Evolutionary conservation across 2,888 invertebrate genomes (phyloP), one percentile per base, ranked within the genome.

Genomic region (Drosophila mulleri): DNA sequence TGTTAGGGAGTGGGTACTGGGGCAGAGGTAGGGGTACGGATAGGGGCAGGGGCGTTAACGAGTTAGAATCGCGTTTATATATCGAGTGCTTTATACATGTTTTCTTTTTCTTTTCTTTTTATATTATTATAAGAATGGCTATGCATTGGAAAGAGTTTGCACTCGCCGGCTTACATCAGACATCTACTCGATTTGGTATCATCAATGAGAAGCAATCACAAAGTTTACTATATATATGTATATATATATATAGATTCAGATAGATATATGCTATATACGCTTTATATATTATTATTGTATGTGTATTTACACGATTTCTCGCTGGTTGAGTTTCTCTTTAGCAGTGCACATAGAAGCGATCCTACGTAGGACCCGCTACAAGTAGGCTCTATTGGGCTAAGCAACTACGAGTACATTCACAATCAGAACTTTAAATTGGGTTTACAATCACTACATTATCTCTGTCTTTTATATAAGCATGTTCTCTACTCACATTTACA

Each of bases 121-220:
- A 2, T 23, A 7, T 3, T 18, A 39, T 41, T 47, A 37, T 37
- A 26, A 26, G 47, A 16, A 12, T 47, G 47, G 47, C 47, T 69
- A 53, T 73, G 71, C 72, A 47, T 47, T 16, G 47, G 76, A 73
- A 71, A 66, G 66, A 37, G 57, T 20, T 44, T 48, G n/a, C 57
- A 83, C 69, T 64, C 57, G 60, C 72, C 52, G 54, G 66, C 72
- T 75, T 64, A 82, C 75, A 83, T 63, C 69, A 66, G 70, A 39
- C 53, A 26, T 53, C n/a, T 29, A 48, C 48, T 52, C 41, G 56
- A 74, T 47, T 65, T 64, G 62, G 67, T 69, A 68, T 77, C 79
- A 70, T 89, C 75, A 90, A 86, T 82, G 81, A 80, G 81, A 89
- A 90, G 90, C 90, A 86, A 89, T 89, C 89, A 89, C 89, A 89